Base-by-base conservation (phyloP, 2,113 vertebrate genomes). In the Climacteris rufus region DNA sequence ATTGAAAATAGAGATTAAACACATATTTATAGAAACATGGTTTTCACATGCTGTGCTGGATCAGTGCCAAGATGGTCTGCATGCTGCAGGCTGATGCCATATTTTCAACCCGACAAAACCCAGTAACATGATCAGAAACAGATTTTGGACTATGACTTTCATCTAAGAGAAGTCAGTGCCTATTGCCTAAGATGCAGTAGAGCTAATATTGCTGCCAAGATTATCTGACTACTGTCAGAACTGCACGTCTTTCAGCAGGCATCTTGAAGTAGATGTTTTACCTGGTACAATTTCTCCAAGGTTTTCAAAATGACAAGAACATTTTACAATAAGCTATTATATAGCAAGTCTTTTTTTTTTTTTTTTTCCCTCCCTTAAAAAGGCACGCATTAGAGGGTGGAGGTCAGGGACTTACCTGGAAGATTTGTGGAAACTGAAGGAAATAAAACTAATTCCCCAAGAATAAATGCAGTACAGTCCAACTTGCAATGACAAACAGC, bases 1-100 rank as follows among this genome's bases (percentile, higher is more conserved):
- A 30, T 4, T 68, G 83, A 81, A 94, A 75, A 87, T 30, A 14
- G 11, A 44, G 64, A 92, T 92, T 93, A 88, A 88, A 47, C 35
- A 81, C 25, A 25, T 79, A 87, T 92, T 90, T 90, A 86, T 68
- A 90, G 76, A 83, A 83, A 70, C 47, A 81, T 9, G 33, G 20
- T 63, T 92, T 93, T 90, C 81, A 89, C 7, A n/a, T 95, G 76
- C 85, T 89, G 53, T 68, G 82, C 72, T 94, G 94, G 87, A 84
- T 44, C 33, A 40, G 60, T 1, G 60, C 92, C 92, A 95, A 74
- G 8, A 47, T 52, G 39, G 18, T 78, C 79, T 45, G 52, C 56
- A 56, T 3, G 3, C 49, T 57, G 56, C 44, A 78, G 69, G 14
- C 18, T 83, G 72, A 81, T 28, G 7, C 76, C 5, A 7, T 37